Conservation (phyloP, 2,797 vertebrate species). For the Danio aesculapii region DNA sequence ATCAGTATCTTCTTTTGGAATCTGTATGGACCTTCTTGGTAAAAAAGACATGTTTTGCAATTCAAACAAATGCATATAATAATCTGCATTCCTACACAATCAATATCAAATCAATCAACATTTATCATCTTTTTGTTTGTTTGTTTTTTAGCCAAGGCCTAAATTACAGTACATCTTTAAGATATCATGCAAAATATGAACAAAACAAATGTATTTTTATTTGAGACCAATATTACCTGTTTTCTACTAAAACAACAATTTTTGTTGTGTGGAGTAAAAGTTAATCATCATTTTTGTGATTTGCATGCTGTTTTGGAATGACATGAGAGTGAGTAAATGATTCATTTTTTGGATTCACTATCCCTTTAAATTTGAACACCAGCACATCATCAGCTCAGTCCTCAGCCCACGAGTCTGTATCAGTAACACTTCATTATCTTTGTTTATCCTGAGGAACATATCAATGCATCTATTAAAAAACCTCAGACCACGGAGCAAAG, state of each 20-base stretch:
- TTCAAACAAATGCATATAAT: too few species aligned
- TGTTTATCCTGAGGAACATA: conserved; percentile 37
- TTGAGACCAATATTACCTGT: too few species aligned
- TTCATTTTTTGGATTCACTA: background rate
- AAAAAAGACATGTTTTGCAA: too few species aligned
- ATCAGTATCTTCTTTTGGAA: too few species aligned
- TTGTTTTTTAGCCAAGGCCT: too few species aligned
- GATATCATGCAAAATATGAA: too few species aligned
- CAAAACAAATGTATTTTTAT: too few species aligned
- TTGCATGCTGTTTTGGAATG: background rate
- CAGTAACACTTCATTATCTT: conserved; percentile 42
- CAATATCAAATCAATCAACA: too few species aligned
- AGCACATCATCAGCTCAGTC: conserved; percentile 19
- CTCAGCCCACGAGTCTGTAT: conserved; percentile 36
- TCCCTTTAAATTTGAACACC: conserved; percentile 20
- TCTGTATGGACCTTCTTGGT: too few species aligned
- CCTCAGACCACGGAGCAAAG: conserved; percentile 16
- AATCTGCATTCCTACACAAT: too few species aligned
- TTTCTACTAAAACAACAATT: background rate
- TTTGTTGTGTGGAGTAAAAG: background rate
- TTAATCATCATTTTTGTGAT: background rate
- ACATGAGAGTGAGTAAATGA: background rate
- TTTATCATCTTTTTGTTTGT: too few species aligned
- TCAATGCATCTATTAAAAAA: conserved; percentile 40
- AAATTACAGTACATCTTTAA: too few species aligned